Evolutionary conservation across 1,140 invertebrate species (phyloP).

Genomic region (Zaprionus nigranus): DNA sequence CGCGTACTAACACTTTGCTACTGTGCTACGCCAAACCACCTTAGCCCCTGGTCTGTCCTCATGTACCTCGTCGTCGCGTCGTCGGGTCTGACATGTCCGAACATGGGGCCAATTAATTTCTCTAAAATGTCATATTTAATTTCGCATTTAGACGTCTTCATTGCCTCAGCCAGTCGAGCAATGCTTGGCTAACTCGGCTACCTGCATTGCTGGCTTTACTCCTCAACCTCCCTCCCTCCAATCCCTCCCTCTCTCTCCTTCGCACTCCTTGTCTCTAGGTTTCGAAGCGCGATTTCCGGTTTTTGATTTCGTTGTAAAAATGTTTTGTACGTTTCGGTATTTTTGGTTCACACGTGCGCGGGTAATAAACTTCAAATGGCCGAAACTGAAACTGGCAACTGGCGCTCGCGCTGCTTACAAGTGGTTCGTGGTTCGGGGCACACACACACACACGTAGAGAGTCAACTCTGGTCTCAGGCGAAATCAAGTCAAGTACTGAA

Average conservation of each 20-base stretch:
- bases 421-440: slow-evolving; percentile 45
- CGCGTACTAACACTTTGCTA: slow-evolving; percentile 24
- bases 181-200: slow-evolving; percentile 46
- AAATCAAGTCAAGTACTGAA: slow-evolving; percentile 54
- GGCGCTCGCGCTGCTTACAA: slow-evolving; percentile 43
- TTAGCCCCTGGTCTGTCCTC: not conserved
- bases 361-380: slow-evolving; percentile 82
- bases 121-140: slow-evolving; percentile 77
- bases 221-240: no score
- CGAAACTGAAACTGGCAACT: slow-evolving; percentile 57
- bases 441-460: slow-evolving; percentile 1
- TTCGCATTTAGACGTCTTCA: slow-evolving; percentile 77
- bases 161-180: slow-evolving; percentile 36
- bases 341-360: slow-evolving; percentile 80
- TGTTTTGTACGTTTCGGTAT: slow-evolving; percentile 74
- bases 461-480: slow-evolving; percentile 10
- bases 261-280: not conserved
- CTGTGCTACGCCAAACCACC: slow-evolving; percentile 29
- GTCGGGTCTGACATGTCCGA: slow-evolving; percentile 43
- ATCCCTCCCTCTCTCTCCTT: not conserved
- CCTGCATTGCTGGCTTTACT: slow-evolving; percentile 32
- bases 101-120: slow-evolving; percentile 61
- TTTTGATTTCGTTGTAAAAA: slow-evolving; percentile 77
- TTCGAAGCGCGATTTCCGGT: slow-evolving; percentile 63
- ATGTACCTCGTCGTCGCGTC: not conserved